Percentiles rank a stretch among this genome's conserved stretches.
phyloP scores from a whole-genome alignment of 2,888 invertebrate species.

The Leptopilina syphax region DNA sequence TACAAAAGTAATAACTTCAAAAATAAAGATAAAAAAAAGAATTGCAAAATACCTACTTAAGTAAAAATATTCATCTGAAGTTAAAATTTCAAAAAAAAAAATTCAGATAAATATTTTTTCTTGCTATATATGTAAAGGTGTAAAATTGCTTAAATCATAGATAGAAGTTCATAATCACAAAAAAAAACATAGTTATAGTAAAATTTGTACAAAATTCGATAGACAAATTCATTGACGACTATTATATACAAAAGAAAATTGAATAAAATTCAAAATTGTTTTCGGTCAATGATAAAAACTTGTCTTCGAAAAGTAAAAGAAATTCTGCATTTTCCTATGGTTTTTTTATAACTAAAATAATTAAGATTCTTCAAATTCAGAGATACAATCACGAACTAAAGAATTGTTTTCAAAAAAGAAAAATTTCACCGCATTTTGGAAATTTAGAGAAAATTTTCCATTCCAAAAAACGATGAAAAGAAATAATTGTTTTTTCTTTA shows the following conservation, averaged over 20 bases:
- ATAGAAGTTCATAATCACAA: slow-evolving; percentile 30
- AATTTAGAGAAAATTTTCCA: too few relatives aligned
- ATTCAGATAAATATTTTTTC: slow-evolving; percentile 14
- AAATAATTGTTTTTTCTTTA: too few relatives aligned
- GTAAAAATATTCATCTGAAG: slow-evolving; percentile 30
- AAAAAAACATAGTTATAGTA: background rate
- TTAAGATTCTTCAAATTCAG: too few relatives aligned
- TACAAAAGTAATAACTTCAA: background rate
- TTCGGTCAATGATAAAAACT: too few relatives aligned
- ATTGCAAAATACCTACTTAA: background rate
- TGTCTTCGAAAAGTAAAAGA: too few relatives aligned
- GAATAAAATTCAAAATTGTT: too few relatives aligned
- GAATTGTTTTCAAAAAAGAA: too few relatives aligned
- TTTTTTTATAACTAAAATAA: background rate
- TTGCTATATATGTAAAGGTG: slow-evolving; percentile 20
- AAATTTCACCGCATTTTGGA: too few relatives aligned
- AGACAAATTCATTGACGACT: background rate
- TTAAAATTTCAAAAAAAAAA: background rate
- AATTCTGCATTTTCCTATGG: background rate
- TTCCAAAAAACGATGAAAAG: too few relatives aligned
- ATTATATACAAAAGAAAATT: background rate
- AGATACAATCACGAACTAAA: too few relatives aligned
- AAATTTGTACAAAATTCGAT: slow-evolving; percentile 35
- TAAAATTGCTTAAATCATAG: slow-evolving; percentile 34
- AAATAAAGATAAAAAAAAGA: slow-evolving; percentile 5